Conservation (phyloP, 1,140 invertebrate species). For the Zaprionus taronus region DNA sequence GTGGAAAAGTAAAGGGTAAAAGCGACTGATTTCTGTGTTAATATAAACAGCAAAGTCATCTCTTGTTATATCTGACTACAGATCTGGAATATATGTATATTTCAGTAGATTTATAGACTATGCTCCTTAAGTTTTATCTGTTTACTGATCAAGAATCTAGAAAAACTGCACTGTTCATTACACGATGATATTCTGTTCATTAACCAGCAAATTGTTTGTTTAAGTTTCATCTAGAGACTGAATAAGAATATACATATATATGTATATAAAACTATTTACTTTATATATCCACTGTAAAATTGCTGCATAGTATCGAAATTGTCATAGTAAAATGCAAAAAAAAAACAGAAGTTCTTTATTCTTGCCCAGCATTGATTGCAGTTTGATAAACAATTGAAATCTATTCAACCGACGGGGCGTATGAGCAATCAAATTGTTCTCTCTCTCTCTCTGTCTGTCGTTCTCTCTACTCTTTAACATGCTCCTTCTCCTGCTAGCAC, state of each 20-base stretch:
- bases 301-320: neutral
- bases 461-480: neutral
- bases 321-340: neutral
- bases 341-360: neutral
- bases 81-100: neutral
- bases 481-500: neutral
- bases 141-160: neutral
- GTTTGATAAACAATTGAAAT: conserved; percentile 29
- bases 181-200: neutral
- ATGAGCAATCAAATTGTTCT: conserved; percentile 40
- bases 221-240: neutral
- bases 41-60: no score
- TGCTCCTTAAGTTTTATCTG: neutral
- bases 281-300: no score
- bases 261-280: neutral
- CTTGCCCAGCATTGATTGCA: neutral
- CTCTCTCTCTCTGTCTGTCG: neutral
- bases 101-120: neutral
- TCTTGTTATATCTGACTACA: no score
- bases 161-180: neutral
- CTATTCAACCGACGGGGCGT: conserved; percentile 21
- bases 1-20: neutral
- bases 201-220: neutral
- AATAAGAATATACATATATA: neutral
- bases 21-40: no score